These are phyloP conservation scores for Nycticryphes semicollaris DNA, from an alignment of 2,113 vertebrate species.

Conservation along the genomic window DNA sequence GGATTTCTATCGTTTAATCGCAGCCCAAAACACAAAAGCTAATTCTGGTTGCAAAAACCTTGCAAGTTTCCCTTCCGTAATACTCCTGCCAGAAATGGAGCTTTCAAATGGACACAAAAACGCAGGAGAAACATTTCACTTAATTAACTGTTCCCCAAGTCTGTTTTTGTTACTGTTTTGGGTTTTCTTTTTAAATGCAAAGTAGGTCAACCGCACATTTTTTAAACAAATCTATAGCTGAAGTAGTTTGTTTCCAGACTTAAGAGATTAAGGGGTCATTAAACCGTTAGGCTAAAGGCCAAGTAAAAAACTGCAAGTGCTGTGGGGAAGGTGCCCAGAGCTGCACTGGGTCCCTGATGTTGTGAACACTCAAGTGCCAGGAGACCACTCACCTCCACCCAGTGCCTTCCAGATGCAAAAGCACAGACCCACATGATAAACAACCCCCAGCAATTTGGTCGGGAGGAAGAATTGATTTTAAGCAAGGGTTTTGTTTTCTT, in stretches of 20 bases:
- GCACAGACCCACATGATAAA: not conserved
- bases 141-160: not conserved
- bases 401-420: not conserved
- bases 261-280: not conserved
- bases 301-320: not conserved
- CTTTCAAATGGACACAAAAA: not conserved
- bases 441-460: not conserved
- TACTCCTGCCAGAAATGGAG: not conserved
- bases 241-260: not conserved
- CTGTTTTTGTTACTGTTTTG: not conserved
- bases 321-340: not conserved
- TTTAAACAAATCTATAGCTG: accelerated
- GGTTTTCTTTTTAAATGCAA: not conserved
- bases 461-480: constrained; percentile 14
- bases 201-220: not conserved
- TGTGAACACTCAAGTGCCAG: no score
- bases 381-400: not conserved
- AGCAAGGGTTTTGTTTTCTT: constrained; percentile 12
- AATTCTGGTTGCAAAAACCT: not conserved
- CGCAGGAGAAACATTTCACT: not conserved
- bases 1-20: not conserved
- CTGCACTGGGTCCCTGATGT: not conserved
- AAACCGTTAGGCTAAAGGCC: not conserved
- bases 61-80: not conserved
- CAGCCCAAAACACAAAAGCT: not conserved